phyloP scores from a whole-genome alignment of 2,888 invertebrate species.

The Oxytorus armatus region DNA sequence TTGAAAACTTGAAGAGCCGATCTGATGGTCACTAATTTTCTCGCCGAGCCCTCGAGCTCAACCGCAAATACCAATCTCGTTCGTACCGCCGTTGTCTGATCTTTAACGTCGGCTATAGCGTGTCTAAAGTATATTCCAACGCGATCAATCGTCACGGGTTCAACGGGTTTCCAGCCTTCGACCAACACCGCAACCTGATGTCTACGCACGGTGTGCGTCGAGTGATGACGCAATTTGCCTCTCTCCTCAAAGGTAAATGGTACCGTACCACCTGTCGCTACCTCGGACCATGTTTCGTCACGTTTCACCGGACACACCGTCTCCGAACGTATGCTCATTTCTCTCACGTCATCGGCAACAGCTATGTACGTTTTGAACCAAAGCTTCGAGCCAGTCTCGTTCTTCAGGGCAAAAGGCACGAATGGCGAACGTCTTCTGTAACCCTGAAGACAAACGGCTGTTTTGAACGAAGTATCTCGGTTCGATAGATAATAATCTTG shows the following conservation, averaged over 20 bases:
- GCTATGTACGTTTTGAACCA: slow-evolving; percentile 94
- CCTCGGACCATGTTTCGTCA: slow-evolving; percentile 89
- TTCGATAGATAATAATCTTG: slow-evolving; percentile 89
- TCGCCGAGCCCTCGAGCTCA: slow-evolving; percentile 95
- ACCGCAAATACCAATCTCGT: slow-evolving; percentile 96
- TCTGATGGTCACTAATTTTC: slow-evolving; percentile 96
- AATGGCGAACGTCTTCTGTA: slow-evolving; percentile 94
- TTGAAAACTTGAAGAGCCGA: slow-evolving; percentile 95
- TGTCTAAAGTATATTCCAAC: slow-evolving; percentile 97
- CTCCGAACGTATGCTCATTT: slow-evolving; percentile 76
- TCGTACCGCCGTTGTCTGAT: slow-evolving; percentile 73
- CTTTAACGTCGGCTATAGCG: slow-evolving; percentile 82
- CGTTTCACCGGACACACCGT: slow-evolving; percentile 82
- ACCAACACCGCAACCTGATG: slow-evolving; percentile 96
- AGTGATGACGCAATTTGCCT: slow-evolving; percentile 89
- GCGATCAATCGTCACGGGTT: slow-evolving; percentile 97
- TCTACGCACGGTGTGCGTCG: slow-evolving; percentile 91
- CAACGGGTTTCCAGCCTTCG: slow-evolving; percentile 94
- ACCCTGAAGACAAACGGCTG: slow-evolving; percentile 86
- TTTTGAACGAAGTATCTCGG: slow-evolving; percentile 71
- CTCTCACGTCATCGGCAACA: slow-evolving; percentile 86
- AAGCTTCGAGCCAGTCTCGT: slow-evolving; percentile 94
- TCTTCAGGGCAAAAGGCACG: slow-evolving; percentile 96
- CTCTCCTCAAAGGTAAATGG: slow-evolving; percentile 94
- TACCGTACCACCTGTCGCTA: slow-evolving; percentile 90